A percentile compares a stretch with the other conserved stretches of the same genome.
phyloP scores from a whole-genome alignment of 2,888 invertebrate species.

The Dioctria linearis region DNA sequence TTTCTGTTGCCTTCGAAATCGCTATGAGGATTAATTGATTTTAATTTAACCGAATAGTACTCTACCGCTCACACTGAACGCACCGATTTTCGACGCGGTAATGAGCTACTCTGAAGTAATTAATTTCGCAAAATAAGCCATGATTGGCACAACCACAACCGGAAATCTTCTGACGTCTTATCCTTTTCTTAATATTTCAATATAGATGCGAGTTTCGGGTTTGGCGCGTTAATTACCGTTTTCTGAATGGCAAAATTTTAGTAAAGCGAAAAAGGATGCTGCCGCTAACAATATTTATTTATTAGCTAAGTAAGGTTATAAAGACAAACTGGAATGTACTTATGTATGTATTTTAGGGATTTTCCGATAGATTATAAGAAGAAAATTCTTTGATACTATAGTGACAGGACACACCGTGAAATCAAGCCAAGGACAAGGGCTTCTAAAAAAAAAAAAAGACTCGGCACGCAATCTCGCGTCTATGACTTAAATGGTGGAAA shows the following conservation, averaged over 20 bases:
- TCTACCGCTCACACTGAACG: conserved; percentile 26
- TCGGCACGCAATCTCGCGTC: too few relatives aligned
- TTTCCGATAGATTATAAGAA: too few relatives aligned
- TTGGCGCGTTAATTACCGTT: conserved; percentile 38
- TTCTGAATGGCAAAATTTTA: conserved; percentile 5
- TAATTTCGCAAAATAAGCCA: conserved; percentile 56
- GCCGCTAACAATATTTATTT: too few relatives aligned
- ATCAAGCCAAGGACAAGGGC: too few relatives aligned
- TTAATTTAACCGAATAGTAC: conserved; percentile 54
- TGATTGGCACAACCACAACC: conserved; percentile 55
- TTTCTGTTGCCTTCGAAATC: conserved; percentile 39
- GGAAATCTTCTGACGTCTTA: conserved; percentile 52
- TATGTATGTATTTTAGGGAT: too few relatives aligned
- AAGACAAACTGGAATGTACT: too few relatives aligned
- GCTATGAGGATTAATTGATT: conserved; percentile 57
- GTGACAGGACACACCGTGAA: too few relatives aligned
- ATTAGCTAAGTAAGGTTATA: too few relatives aligned
- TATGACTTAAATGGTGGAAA: too few relatives aligned
- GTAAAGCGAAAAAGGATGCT: too few relatives aligned
- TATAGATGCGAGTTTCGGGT: neutral
- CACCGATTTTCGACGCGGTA: conserved; percentile 49
- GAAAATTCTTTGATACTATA: too few relatives aligned
- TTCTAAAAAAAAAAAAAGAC: too few relatives aligned
- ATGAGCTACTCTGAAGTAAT: conserved; percentile 56
- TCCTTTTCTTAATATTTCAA: neutral